These are phyloP conservation scores for Mercenaria mercenaria DNA, from an alignment of 1,140 invertebrate species.

Conservation along the genomic window DNA sequence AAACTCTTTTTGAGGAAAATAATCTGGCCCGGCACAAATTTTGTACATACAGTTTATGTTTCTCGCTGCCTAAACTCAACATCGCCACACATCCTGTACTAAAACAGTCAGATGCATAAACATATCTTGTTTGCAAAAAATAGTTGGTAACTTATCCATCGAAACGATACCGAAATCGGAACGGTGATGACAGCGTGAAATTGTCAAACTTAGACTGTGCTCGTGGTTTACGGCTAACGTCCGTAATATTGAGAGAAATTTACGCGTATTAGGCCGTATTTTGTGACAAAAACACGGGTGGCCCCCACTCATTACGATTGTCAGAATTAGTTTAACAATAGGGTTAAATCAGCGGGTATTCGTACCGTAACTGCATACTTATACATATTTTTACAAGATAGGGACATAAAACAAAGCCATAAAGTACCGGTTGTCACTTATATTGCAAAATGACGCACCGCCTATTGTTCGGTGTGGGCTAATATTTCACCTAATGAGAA, in stretches of 20 bases:
- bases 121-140: too few species aligned
- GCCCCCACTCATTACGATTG: conserved; percentile 43
- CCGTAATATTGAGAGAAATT: conserved; percentile 52
- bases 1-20: too few species aligned
- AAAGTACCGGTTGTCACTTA: conserved; percentile 56
- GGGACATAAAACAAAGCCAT: conserved; percentile 53
- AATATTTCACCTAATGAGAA: conserved; percentile 64
- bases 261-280: conserved; percentile 52
- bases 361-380: conserved; percentile 25
- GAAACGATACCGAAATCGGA: conserved; percentile 16
- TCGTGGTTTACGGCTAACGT: neutral
- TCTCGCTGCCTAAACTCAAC: too few species aligned
- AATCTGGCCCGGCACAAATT: too few species aligned
- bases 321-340: conserved; percentile 64
- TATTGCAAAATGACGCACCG: conserved; percentile 50
- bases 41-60: too few species aligned
- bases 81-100: too few species aligned
- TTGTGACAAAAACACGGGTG: conserved; percentile 46
- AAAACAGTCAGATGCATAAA: too few species aligned
- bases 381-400: conserved; percentile 8
- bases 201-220: conserved; percentile 25
- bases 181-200: conserved; percentile 45
- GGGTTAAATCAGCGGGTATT: conserved; percentile 11
- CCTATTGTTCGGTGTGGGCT: conserved; percentile 44
- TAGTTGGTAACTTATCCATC: neutral